These are phyloP conservation scores for Amniataba percoides DNA, from an alignment of 2,797 vertebrate genomes.

Conservation along the genomic window DNA sequence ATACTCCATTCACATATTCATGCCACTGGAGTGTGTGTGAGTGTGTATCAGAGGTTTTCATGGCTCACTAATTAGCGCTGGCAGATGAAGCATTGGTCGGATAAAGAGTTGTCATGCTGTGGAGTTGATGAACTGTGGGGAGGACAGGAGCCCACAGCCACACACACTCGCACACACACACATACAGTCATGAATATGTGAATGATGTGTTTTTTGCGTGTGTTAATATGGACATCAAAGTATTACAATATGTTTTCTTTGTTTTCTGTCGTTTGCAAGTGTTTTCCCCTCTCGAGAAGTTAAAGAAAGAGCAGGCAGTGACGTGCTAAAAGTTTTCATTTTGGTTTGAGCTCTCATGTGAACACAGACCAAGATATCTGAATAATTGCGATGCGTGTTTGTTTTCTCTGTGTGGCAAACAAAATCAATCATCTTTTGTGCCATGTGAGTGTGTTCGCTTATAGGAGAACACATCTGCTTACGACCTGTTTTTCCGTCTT, in stretches of 20 bases:
- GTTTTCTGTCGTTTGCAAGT: constrained; percentile 28
- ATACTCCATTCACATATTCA: constrained; percentile 49
- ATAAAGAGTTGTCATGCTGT: constrained; percentile 93
- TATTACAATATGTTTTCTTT: constrained; percentile 48
- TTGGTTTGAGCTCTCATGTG: constrained; percentile 20
- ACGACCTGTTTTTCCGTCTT: constrained; percentile 14
- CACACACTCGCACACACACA: constrained; percentile 45
- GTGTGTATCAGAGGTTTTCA: constrained; percentile 69
- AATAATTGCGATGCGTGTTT: constrained; percentile 40
- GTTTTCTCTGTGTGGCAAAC: constrained; percentile 37
- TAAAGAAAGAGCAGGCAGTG: neutral
- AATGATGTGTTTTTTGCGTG: constrained; percentile 62
- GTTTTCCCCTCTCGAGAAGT: constrained; percentile 13
- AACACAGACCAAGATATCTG: neutral
- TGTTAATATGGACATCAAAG: constrained; percentile 60
- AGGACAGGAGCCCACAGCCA: constrained; percentile 94
- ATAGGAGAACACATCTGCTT: constrained; percentile 8
- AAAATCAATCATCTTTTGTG: constrained; percentile 42
- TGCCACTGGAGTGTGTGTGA: constrained; percentile 53
- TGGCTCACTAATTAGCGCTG: constrained; percentile 86
- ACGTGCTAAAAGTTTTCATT: constrained; percentile 24
- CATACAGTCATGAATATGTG: constrained; percentile 80
- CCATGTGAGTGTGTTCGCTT: constrained; percentile 5
- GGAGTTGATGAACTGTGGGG: constrained; percentile 99
- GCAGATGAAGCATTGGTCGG: constrained; percentile 97